A percentile compares a stretch with the other conserved stretches of the same genome.
These are phyloP conservation scores for Anhinga rufa DNA, from an alignment of 2,113 vertebrate species.

Conservation along the genomic window DNA sequence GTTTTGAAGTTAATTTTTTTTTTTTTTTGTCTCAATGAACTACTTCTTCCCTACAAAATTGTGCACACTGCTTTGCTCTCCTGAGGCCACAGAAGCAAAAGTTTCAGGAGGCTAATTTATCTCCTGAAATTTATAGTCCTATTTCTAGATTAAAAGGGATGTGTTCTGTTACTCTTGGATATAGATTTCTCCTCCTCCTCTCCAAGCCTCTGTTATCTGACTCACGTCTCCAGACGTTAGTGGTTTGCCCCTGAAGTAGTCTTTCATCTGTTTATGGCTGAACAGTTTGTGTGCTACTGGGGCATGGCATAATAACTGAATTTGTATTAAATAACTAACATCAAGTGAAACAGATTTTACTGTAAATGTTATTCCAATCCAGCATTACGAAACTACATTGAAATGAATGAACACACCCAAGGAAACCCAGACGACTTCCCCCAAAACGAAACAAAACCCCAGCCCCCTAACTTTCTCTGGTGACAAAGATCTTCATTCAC, in stretches of 20 bases:
- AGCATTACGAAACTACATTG: neutral
- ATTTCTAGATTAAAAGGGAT: constrained; percentile 21
- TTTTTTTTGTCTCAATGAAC: neutral
- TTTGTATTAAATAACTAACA: constrained; percentile 55
- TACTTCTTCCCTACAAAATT: neutral
- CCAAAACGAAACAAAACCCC: neutral
- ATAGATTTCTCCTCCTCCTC: constrained; percentile 4
- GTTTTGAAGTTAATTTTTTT: neutral
- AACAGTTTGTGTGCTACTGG: constrained; percentile 41
- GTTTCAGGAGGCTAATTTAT: constrained; percentile 1
- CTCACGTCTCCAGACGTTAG: neutral
- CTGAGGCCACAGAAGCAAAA: neutral
- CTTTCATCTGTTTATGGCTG: constrained; percentile 50
- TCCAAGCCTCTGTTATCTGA: neutral
- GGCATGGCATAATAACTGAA: constrained; percentile 24
- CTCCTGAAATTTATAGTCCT: neutral
- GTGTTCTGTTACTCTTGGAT: neutral
- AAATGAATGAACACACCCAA: neutral
- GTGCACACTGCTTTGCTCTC: neutral
- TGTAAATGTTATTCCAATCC: neutral
- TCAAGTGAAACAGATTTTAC: constrained; percentile 20
- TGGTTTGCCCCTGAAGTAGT: constrained; percentile 15
- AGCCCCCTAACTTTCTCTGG: neutral
- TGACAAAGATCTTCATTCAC: neutral
- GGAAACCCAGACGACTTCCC: neutral